Percentiles rank a stretch among this genome's conserved stretches.
phyloP scores from a whole-genome alignment of 2,113 vertebrate genomes.

The Salvelinus alpinus region DNA sequence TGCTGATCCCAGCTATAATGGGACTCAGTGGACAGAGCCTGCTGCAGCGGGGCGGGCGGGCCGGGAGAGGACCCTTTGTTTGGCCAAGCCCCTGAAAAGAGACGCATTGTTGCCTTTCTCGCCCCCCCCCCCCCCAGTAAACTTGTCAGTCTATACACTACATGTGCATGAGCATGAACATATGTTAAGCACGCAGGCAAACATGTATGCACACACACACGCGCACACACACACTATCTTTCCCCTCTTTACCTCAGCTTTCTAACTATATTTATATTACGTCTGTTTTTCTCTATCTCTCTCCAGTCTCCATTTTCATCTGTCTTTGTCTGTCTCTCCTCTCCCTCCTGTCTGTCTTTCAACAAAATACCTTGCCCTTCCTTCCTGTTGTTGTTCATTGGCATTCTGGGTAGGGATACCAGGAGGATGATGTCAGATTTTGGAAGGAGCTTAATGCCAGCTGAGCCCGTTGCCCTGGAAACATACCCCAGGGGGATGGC shows the following conservation, averaged over 20 bases:
- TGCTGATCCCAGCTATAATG: conserved; percentile 4
- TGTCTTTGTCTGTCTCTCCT: neutral
- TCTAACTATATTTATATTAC: too few species aligned
- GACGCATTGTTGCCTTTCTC: conserved; percentile 26
- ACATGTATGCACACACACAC: neutral
- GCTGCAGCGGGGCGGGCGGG: neutral
- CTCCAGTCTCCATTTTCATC: neutral
- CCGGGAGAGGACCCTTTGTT: conserved; percentile 34
- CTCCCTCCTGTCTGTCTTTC: conserved; percentile 21
- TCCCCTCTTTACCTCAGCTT: neutral
- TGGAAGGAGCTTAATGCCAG: conserved; percentile 55
- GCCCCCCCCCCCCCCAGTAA: neutral
- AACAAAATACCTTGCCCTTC: conserved; percentile 41
- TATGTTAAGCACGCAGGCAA: neutral
- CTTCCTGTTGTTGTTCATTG: conserved; percentile 29
- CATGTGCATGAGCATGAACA: neutral
- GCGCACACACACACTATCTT: neutral
- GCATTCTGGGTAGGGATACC: conserved; percentile 40
- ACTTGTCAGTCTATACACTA: too few species aligned
- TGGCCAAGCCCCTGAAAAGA: conserved; percentile 22
- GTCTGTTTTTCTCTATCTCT: neutral
- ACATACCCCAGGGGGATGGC: conserved; percentile 35
- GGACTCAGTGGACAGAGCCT: neutral
- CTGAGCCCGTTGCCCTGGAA: conserved; percentile 60
- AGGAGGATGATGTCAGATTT: conserved; percentile 64